Percentiles rank a stretch among this genome's conserved stretches.
Evolutionary conservation across 2,797 vertebrate genomes (phyloP).

Genomic region (Melopsittacus undulatus): DNA sequence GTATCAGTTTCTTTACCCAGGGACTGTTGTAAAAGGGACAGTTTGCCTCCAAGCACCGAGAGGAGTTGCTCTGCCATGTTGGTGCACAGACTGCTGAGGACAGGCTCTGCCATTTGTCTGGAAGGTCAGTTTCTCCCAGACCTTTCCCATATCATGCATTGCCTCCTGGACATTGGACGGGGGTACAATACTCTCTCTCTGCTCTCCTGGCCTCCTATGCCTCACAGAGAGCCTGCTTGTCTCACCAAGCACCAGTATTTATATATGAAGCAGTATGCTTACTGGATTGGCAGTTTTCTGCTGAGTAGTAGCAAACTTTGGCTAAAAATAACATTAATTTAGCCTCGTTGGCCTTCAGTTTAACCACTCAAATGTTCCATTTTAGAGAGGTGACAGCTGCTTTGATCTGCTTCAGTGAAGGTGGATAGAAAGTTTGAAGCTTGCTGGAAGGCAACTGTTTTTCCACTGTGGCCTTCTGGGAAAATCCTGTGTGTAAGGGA

Average conservation of each 20-base stretch:
- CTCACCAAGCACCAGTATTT: background rate
- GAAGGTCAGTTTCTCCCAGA: background rate
- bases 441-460: constrained; percentile 42
- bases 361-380: background rate
- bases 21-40: background rate
- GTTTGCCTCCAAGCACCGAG: background rate
- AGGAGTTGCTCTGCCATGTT: background rate
- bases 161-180: background rate
- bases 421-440: background rate
- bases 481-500: background rate
- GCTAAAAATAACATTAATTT: constrained; percentile 1
- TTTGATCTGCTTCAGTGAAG: constrained; percentile 8
- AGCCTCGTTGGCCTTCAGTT: background rate
- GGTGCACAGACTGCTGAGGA: fast-evolving
- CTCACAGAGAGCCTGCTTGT: background rate
- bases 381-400: background rate
- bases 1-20: background rate
- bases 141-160: fast-evolving
- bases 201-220: background rate
- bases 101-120: background rate
- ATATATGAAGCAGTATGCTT: background rate
- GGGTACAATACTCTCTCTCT: background rate
- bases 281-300: background rate
- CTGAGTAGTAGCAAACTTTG: background rate
- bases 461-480: background rate